Base-by-base conservation (phyloP, 2,113 vertebrate genomes). In the Leptodactylus fuscus region DNA sequence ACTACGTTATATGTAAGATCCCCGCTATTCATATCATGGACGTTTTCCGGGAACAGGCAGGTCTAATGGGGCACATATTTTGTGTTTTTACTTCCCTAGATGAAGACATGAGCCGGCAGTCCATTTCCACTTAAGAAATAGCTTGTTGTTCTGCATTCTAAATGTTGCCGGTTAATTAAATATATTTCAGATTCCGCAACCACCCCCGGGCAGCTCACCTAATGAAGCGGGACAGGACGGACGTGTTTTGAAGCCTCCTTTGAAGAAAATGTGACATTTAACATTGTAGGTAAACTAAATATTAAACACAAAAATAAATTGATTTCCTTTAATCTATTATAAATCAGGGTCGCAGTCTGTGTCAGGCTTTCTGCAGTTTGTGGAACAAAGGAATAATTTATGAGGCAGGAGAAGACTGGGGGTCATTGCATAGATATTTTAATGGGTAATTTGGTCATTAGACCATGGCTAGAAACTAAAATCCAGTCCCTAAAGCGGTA, bases 281-380 rank as follows among this genome's bases (percentile, higher is more conserved):
- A 74, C 67, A 73, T 73, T 73, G 67, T 73, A 73, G 81, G 69
- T 83, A 83, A 83, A 83, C 67, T 73, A 83, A 83, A 73, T 71
- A 83, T 83, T 83, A 53, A 83, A 83, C 69, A 71, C 49, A 67
- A 58, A 83, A 83, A 83, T 83, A 73, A 83, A 83, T 83, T 55
- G 81, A 73, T 73, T 83, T 83, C 49, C 81, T 83, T 83, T 83
- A 74, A 83, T 83, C 67, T 83, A 83, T 83, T 74, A 83, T 83
- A 83, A 74, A 83, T 83, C 49, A 83, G 67, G 81, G 62, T 71
- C 69, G 41, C 32, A 44, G 51, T 69, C 67, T 27, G 69, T 51
- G 69, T 55, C 81, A 51, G 32, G 29, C 49, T 36, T 38, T 82
- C 46, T 24, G 48, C 48, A 51, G 69, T 36, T 9, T 16, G 12